These are phyloP conservation scores for Habroteleia sp. DNA, from an alignment of 2,888 invertebrate species.

Conservation along the genomic window DNA sequence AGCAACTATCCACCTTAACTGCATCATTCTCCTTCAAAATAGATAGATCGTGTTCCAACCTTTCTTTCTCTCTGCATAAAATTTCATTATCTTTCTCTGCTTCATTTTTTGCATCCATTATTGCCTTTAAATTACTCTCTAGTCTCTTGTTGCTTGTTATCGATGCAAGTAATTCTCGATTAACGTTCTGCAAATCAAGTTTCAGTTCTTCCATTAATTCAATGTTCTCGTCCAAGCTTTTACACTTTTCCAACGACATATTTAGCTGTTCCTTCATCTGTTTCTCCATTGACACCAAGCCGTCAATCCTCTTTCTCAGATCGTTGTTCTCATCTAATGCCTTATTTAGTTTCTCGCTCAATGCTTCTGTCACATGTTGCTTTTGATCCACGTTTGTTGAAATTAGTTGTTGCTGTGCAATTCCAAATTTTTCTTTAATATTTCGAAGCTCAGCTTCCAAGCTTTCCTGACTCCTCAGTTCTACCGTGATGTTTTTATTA, in stretches of 20 bases:
- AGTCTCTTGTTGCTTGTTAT: conserved; percentile 78
- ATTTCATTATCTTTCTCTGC: conserved; percentile 76
- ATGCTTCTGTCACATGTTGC: conserved; percentile 42
- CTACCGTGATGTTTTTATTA: conserved; percentile 70
- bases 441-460: conserved; percentile 83
- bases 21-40: conserved; percentile 65
- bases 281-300: conserved; percentile 71
- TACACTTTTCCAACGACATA: conserved; percentile 69
- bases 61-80: conserved; percentile 70
- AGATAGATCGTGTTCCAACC: conserved; percentile 70
- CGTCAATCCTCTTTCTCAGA: conserved; percentile 79
- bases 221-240: conserved; percentile 70
- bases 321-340: conserved; percentile 75
- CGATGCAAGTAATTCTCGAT: conserved; percentile 77
- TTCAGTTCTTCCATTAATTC: conserved; percentile 71
- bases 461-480: conserved; percentile 82
- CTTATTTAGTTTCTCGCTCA: conserved; percentile 66
- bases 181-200: conserved; percentile 73
- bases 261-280: conserved; percentile 70
- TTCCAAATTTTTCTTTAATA: conserved; percentile 82
- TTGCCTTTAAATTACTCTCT: conserved; percentile 80
- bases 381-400: conserved; percentile 63
- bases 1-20: conserved; percentile 66
- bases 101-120: conserved; percentile 80
- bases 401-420: conserved; percentile 79